Evolutionary conservation across 2,113 vertebrate genomes (phyloP).

Genomic region (Ptilonorhynchus violaceus): DNA sequence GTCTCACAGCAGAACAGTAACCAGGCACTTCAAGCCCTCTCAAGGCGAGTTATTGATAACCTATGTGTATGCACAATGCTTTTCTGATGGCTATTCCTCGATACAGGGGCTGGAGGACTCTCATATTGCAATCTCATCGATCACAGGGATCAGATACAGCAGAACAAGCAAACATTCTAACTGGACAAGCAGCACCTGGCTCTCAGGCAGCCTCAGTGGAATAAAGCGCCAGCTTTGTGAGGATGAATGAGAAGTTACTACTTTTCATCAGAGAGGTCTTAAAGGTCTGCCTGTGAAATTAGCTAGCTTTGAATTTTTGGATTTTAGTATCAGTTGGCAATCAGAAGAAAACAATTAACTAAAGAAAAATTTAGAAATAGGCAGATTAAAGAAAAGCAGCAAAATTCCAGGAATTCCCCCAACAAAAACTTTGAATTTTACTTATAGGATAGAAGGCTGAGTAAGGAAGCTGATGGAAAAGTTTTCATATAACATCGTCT

Average conservation of each 20-base stretch:
- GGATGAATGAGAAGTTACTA: background rate
- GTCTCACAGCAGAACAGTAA: background rate
- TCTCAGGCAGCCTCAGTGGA: background rate
- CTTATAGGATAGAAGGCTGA: background rate
- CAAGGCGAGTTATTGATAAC: background rate
- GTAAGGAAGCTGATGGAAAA: background rate
- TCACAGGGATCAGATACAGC: background rate
- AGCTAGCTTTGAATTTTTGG: background rate
- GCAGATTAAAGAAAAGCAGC: background rate
- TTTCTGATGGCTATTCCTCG: fast-evolving
- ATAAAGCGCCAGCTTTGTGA: background rate
- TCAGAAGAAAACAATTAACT: background rate
- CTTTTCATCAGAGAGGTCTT: background rate
- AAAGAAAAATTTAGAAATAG: background rate
- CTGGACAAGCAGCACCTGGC: fast-evolving
- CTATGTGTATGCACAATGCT: background rate
- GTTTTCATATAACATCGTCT: background rate
- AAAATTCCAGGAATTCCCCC: background rate
- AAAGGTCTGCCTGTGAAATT: background rate
- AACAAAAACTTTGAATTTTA: background rate
- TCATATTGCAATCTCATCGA: background rate
- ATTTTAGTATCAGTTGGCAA: background rate
- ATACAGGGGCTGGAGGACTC: background rate
- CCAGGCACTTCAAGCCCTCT: background rate
- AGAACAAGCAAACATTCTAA: background rate